phyloP scores from a whole-genome alignment of 1,140 invertebrate genomes.

The Pseudobourletiella spinata region DNA sequence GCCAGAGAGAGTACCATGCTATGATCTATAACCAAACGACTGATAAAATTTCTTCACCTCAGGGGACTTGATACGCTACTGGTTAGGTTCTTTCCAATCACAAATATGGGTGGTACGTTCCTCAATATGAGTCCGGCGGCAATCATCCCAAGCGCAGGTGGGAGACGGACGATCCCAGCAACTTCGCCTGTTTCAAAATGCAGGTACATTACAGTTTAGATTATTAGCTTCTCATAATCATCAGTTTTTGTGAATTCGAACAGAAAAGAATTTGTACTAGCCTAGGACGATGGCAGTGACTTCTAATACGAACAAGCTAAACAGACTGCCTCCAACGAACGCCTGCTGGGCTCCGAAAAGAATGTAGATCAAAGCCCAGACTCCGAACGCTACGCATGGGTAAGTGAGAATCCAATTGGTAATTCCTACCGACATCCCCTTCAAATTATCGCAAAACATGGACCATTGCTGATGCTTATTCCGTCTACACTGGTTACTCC shows the following conservation, averaged over 20 bases:
- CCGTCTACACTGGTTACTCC: too few relatives aligned
- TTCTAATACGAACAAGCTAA: conserved; percentile 16
- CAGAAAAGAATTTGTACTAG: conserved; percentile 4
- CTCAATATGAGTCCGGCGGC: conserved; percentile 24
- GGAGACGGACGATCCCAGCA: conserved; percentile 15
- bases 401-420: neutral
- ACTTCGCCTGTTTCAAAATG: too few relatives aligned
- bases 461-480: too few relatives aligned
- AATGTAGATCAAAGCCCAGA: conserved; percentile 24
- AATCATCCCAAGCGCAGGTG: conserved; percentile 26
- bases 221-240: too few relatives aligned
- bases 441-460: too few relatives aligned
- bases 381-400: conserved; percentile 3
- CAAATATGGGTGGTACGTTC: conserved; percentile 24
- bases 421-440: too few relatives aligned
- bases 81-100: conserved; percentile 9
- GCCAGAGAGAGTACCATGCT: too few relatives aligned
- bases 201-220: too few relatives aligned
- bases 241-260: too few relatives aligned
- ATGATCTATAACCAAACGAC: too few relatives aligned
- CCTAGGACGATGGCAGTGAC: conserved; percentile 4
- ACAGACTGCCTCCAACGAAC: conserved; percentile 18
- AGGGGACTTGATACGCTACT: conserved; percentile 1
- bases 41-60: too few relatives aligned
- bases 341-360: conserved; percentile 17